Conservation (phyloP, 2,797 vertebrate species). For the Perodicticus potto region DNA sequence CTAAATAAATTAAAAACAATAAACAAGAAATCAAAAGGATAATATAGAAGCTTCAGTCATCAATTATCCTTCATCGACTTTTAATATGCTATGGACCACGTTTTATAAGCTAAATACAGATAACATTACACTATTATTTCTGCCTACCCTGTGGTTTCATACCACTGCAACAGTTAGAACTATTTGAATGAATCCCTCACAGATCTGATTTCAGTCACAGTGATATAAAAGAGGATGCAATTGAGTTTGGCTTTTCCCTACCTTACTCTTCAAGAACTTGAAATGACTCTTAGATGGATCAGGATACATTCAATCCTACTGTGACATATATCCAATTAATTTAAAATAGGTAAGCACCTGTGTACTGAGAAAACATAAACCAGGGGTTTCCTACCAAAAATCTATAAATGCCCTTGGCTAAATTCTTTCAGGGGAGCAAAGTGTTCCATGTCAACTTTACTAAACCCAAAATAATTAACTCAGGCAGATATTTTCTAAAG, state of each 20-base stretch:
- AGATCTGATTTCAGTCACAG: conserved; percentile 68
- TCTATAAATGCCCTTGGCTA: not conserved
- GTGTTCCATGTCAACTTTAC: not conserved
- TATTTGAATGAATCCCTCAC: conserved; percentile 21
- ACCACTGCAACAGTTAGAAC: not conserved
- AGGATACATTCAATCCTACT: not conserved
- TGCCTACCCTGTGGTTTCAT: conserved; percentile 17
- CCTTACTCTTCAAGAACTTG: conserved; percentile 55
- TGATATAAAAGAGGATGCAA: conserved; percentile 42
- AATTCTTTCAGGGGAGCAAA: not conserved
- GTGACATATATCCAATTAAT: conserved; percentile 43
- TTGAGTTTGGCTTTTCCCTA: conserved; percentile 16
- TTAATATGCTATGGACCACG: not conserved
- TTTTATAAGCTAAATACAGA: conserved; percentile 55
- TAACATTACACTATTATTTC: not conserved
- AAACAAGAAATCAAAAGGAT: conserved; percentile 18
- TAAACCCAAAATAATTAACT: conserved; percentile 4
- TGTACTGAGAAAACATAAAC: not conserved
- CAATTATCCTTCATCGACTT: not conserved
- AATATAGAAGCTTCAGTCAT: not conserved
- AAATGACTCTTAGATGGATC: conserved; percentile 36
- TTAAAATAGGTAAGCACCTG: not conserved
- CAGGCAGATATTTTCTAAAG: not conserved
- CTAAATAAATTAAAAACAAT: no score
- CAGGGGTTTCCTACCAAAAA: not conserved